Conservation (phyloP, 1,140 invertebrate species). For the Zaprionus camerounensis region DNA sequence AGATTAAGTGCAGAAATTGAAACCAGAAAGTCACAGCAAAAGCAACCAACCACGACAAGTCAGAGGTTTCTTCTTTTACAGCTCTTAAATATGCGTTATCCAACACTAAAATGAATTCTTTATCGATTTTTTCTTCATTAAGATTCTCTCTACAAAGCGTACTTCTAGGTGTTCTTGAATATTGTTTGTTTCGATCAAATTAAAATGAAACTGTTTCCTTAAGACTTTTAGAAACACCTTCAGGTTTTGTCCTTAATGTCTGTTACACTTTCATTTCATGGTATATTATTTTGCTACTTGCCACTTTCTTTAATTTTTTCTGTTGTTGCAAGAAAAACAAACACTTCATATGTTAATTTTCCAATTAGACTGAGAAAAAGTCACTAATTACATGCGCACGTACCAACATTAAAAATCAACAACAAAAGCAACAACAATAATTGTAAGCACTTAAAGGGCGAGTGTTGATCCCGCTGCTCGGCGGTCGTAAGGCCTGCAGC, state of each 20-base stretch:
- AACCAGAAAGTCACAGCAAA: not conserved
- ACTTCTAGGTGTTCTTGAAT: too few species aligned
- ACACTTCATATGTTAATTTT: constrained; percentile 83
- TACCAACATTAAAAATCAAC: constrained; percentile 50
- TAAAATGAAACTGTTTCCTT: too few species aligned
- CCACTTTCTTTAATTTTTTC: constrained; percentile 12
- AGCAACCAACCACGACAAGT: not conserved
- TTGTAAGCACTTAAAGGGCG: constrained; percentile 75
- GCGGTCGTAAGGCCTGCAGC: constrained; percentile 22
- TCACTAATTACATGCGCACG: constrained; percentile 78
- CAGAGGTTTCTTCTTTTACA: too few species aligned
- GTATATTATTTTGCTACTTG: constrained; percentile 29
- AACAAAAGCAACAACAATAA: constrained; percentile 47
- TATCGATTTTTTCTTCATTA: too few species aligned
- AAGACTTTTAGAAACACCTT: not conserved
- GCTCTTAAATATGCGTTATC: too few species aligned
- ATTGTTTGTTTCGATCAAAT: too few species aligned
- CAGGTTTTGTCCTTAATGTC: not conserved
- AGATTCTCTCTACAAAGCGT: too few species aligned
- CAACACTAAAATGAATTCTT: too few species aligned
- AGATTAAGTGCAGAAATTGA: not conserved
- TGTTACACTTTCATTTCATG: constrained; percentile 45
- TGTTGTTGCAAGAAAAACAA: constrained; percentile 54
- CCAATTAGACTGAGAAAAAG: constrained; percentile 77
- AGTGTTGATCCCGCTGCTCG: constrained; percentile 31